A percentile compares a stretch with the other conserved stretches of the same genome.
Conservation (phyloP, 2,888 invertebrate species). For the Deroplatys truncata region DNA sequence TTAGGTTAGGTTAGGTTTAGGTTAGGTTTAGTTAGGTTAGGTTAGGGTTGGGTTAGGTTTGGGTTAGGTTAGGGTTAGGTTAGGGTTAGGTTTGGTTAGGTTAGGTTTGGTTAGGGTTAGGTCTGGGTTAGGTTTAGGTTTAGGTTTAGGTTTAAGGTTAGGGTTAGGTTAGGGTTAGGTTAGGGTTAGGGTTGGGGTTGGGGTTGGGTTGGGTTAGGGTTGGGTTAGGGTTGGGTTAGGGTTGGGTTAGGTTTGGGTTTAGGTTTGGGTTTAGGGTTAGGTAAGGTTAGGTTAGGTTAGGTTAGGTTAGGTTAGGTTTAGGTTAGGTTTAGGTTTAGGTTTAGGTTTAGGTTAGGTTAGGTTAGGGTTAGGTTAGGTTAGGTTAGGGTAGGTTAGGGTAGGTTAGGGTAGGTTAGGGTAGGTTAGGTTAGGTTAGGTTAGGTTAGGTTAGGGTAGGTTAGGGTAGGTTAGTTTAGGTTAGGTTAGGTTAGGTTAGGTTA, state of each 20-base stretch:
- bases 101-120: slow-evolving; percentile 31
- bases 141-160: too few relatives aligned
- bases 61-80: slow-evolving; percentile 26
- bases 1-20: too few relatives aligned
- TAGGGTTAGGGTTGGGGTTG: background rate
- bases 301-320: background rate
- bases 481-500: too few relatives aligned
- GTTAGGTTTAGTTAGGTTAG: too few relatives aligned
- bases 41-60: slow-evolving; percentile 36
- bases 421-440: too few relatives aligned
- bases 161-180: too few relatives aligned
- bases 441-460: too few relatives aligned
- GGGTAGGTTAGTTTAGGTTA: too few relatives aligned
- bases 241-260: slow-evolving; percentile 31
- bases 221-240: slow-evolving; percentile 26
- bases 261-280: slow-evolving; percentile 29
- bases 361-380: slow-evolving; percentile 33
- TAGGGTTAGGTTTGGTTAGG: slow-evolving; percentile 33
- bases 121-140: too few relatives aligned
- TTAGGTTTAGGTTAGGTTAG: slow-evolving; percentile 5
- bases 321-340: background rate
- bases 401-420: too few relatives aligned
- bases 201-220: too few relatives aligned
- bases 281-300: too few relatives aligned
- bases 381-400: slow-evolving; percentile 28